phyloP scores from a whole-genome alignment of 2,797 vertebrate species.

The Hemibagrus guttatus region DNA sequence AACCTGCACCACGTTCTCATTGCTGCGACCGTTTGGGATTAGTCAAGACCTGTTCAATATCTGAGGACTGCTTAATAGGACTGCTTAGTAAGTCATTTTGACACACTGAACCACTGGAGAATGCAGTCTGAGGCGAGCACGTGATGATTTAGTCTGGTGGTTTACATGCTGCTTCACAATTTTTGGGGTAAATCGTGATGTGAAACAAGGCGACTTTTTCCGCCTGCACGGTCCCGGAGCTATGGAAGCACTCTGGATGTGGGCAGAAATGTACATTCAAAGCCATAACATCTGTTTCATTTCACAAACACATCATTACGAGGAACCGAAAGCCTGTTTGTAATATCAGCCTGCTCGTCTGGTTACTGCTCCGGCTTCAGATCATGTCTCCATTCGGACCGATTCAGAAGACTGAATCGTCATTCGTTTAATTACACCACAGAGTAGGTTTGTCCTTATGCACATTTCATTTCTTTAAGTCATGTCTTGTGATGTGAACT shows the following conservation, averaged over 20 bases:
- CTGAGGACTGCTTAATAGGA: background rate
- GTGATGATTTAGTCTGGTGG: background rate
- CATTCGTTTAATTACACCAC: background rate
- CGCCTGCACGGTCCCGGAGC: background rate
- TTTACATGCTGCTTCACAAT: background rate
- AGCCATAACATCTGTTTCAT: constrained; percentile 33
- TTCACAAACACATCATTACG: constrained; percentile 20
- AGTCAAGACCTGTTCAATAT: background rate
- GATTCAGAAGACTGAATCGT: background rate
- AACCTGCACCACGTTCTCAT: background rate
- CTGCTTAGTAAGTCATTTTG: background rate
- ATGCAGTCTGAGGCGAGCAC: background rate
- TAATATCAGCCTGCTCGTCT: background rate
- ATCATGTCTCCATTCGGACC: background rate
- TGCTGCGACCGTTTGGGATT: background rate
- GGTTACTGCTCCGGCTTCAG: background rate
- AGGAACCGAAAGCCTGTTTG: constrained; percentile 9
- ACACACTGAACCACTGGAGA: background rate
- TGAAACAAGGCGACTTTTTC: background rate
- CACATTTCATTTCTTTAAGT: background rate
- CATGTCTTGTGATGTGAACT: background rate
- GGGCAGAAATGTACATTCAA: background rate
- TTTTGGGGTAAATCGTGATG: background rate
- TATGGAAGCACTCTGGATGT: background rate
- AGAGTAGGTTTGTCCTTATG: background rate